Percentiles rank a stretch among this genome's conserved stretches.
phyloP scores from a whole-genome alignment of 2,888 invertebrate species.

The Stenotaenia linearis region DNA sequence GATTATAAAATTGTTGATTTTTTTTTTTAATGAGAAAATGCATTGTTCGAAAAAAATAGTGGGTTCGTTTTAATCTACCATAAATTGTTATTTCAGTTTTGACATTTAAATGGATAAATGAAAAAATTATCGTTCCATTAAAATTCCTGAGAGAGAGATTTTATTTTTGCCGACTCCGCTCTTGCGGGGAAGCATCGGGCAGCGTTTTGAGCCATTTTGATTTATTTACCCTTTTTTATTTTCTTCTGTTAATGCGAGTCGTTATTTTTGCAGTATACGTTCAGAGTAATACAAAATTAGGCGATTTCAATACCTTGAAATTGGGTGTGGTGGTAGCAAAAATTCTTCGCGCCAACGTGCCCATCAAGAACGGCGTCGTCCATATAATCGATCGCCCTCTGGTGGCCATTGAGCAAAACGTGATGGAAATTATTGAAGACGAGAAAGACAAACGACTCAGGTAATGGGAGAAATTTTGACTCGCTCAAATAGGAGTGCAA shows the following conservation, averaged over 20 bases:
- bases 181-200: background rate
- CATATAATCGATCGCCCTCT: conserved; percentile 86
- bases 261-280: conserved; percentile 70
- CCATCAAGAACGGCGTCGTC: conserved; percentile 84
- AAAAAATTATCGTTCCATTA: background rate
- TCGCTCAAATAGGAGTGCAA: background rate
- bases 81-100: background rate
- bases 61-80: no score
- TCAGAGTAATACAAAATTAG: conserved; percentile 65
- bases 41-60: no score
- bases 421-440: conserved; percentile 74
- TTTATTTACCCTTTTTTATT: background rate
- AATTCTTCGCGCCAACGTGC: conserved; percentile 82
- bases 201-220: background rate
- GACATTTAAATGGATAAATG: background rate
- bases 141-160: background rate
- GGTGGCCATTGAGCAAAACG: conserved; percentile 84
- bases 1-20: no score
- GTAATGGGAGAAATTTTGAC: conserved; percentile 13
- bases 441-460: conserved; percentile 32
- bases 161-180: background rate
- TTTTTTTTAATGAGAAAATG: no score
- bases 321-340: conserved; percentile 80
- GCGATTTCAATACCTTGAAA: conserved; percentile 54
- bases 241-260: no score